These are phyloP conservation scores for Meliscaeva auricollis DNA, from an alignment of 2,888 invertebrate species.

Conservation along the genomic window DNA sequence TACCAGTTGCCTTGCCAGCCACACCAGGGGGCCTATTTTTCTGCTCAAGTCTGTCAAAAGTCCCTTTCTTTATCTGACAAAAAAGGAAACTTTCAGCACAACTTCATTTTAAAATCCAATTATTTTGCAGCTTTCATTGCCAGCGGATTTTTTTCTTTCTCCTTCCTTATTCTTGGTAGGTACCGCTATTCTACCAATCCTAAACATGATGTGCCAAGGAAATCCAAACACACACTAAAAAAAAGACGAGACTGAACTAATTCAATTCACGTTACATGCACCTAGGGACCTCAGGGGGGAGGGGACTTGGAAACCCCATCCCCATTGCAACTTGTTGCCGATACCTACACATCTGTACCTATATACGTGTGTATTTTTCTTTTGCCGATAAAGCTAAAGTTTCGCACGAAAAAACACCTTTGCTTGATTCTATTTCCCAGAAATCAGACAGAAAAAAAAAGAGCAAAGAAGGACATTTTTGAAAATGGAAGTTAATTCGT, in stretches of 20 bases:
- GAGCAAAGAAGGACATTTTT: conserved; percentile 5
- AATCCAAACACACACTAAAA: conserved; percentile 33
- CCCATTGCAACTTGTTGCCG: conserved; percentile 24
- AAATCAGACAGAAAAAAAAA: background rate
- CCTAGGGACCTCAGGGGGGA: too few species aligned
- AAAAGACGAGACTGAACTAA: conserved; percentile 44
- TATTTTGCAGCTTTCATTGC: conserved; percentile 59
- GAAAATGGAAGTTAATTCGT: conserved; percentile 21
- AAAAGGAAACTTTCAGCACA: conserved; percentile 59
- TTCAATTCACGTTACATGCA: conserved; percentile 63
- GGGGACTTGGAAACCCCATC: conserved; percentile 3
- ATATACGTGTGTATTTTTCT: background rate
- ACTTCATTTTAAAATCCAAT: conserved; percentile 69
- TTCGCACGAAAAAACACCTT: background rate
- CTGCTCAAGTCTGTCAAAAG: background rate
- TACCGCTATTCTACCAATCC: background rate
- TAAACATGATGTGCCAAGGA: conserved; percentile 39
- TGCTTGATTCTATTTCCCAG: conserved; percentile 1
- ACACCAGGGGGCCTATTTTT: background rate
- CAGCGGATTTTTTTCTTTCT: conserved; percentile 37
- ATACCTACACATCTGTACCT: background rate
- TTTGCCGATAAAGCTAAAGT: conserved; percentile 20
- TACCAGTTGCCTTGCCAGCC: background rate
- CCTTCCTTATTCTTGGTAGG: background rate
- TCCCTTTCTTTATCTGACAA: background rate